These are phyloP conservation scores for Galaxea fascicularis DNA, from an alignment of 92 coral and sea anemone species.

Conservation along the genomic window DNA sequence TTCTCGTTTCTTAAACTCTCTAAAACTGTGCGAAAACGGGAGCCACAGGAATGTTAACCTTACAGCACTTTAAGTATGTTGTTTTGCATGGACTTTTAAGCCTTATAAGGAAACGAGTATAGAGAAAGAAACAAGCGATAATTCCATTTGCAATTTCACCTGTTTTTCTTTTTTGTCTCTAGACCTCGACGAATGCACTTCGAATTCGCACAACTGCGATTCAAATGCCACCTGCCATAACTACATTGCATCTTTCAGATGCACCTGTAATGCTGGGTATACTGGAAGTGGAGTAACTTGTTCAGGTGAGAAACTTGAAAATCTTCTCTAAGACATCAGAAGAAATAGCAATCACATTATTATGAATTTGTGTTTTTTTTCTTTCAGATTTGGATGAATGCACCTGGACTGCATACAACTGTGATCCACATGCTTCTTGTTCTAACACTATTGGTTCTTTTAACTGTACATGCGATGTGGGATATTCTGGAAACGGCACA, in stretches of 20 bases:
- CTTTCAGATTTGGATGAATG: not conserved
- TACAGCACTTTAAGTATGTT: too few relatives aligned
- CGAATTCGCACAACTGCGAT: constrained; percentile 11
- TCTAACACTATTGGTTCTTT: constrained; percentile 6
- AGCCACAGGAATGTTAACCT: too few relatives aligned
- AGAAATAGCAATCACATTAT: too few relatives aligned
- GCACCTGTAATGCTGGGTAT: constrained; percentile 19
- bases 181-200: constrained; percentile 28
- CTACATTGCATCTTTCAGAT: not conserved
- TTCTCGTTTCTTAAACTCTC: too few relatives aligned
- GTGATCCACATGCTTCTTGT: constrained; percentile 15
- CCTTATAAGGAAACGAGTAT: too few relatives aligned
- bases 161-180: not conserved
- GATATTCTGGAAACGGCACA: constrained; percentile 29
- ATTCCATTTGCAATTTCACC: not conserved
- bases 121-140: too few relatives aligned
- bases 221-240: not conserved
- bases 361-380: too few relatives aligned
- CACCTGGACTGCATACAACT: not conserved
- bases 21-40: too few relatives aligned
- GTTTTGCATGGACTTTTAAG: too few relatives aligned
- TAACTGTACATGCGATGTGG: not conserved
- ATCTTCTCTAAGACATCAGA: not conserved
- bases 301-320: not conserved
- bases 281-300: constrained; percentile 8